Evolutionary conservation across 2,888 invertebrate species (phyloP), one percentile per base, ranked within the genome.

Genomic region (Ctenicera cuprea): DNA sequence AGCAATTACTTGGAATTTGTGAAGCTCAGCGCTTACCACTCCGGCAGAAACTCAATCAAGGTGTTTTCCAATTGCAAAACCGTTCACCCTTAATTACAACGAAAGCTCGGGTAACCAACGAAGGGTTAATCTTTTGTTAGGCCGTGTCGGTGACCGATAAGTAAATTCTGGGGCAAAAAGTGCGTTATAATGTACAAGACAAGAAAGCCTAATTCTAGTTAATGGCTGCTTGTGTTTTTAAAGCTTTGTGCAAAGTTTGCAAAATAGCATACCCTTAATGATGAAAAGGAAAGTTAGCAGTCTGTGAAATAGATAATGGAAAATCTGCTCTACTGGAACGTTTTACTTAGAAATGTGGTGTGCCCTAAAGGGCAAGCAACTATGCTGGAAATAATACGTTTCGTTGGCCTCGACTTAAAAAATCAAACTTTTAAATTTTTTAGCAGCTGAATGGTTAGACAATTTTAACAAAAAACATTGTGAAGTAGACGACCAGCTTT

Each of bases 231-330:
- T 54, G 1, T 54, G 54, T 22, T 54, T 54, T 54, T 54, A 11
- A 30, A 18, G 22, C 54, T 26, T 30, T 54, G 30, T 54, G 14
- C 14, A 20, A 54, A 54, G 54, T 54, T 54, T 20, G 30, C 30
- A 33, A 50, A 45, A 30, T 22, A 54, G 14, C 54, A 30, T 9
- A 9, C 3, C 50, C n/a, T 30, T 54, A 22, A 54, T 50, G 54
- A 54, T 30, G 30, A 30, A 54, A 50, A 20, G 50, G 54, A 54
- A 30, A 26, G 20, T 22, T 14, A 22, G 54, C 50, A 54, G 54
- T 26, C 54, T 54, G 54, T 54, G 54, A 54, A 54, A 30, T 9
- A 54, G 54, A 30, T 54, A 54, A 54, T 54, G 26, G 54, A 54
- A 54, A 54, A 33, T n/a, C 22, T 45, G 18, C 3, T 45, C 45